Conservation (phyloP, 2,113 vertebrate genomes). For the Zeus faber region DNA sequence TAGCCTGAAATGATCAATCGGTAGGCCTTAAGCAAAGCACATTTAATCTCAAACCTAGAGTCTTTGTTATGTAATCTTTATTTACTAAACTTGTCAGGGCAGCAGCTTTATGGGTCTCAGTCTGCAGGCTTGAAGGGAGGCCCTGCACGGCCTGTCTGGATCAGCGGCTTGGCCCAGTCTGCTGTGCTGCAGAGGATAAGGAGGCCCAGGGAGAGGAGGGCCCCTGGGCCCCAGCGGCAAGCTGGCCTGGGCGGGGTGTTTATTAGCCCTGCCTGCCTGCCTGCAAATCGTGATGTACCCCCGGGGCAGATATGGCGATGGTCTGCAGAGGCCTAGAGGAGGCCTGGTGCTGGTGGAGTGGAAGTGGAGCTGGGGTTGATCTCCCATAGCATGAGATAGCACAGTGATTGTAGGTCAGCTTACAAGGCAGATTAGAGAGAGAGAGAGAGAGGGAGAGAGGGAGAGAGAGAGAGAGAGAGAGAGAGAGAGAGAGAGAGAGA, state of each 20-base stretch:
- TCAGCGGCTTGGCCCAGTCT: conserved; percentile 11
- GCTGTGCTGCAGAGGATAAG: conserved; percentile 26
- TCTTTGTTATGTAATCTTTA: too few relatives aligned
- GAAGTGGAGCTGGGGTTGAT: background rate
- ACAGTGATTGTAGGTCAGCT: conserved; percentile 41
- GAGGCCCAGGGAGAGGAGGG: conserved; percentile 29
- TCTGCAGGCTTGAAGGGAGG: background rate
- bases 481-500: too few relatives aligned
- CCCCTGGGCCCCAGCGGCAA: conserved; percentile 36
- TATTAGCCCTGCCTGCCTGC: conserved; percentile 44
- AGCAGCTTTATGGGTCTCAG: too few relatives aligned
- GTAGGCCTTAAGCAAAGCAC: too few relatives aligned
- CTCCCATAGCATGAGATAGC: conserved; percentile 4
- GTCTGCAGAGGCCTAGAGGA: conserved; percentile 16
- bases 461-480: too few relatives aligned
- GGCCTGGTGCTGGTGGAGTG: background rate
- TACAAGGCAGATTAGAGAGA: conserved; percentile 50
- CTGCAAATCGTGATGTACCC: conserved; percentile 35
- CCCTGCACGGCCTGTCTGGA: too few relatives aligned
- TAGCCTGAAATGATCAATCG: too few relatives aligned
- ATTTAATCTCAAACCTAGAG: too few relatives aligned
- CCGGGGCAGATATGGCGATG: conserved; percentile 16
- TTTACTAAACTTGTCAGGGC: too few relatives aligned
- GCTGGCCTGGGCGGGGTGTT: conserved; percentile 27
- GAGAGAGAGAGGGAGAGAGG: too few relatives aligned